phyloP scores from a whole-genome alignment of 2,888 invertebrate species.

The Brassicogethes aeneus region DNA sequence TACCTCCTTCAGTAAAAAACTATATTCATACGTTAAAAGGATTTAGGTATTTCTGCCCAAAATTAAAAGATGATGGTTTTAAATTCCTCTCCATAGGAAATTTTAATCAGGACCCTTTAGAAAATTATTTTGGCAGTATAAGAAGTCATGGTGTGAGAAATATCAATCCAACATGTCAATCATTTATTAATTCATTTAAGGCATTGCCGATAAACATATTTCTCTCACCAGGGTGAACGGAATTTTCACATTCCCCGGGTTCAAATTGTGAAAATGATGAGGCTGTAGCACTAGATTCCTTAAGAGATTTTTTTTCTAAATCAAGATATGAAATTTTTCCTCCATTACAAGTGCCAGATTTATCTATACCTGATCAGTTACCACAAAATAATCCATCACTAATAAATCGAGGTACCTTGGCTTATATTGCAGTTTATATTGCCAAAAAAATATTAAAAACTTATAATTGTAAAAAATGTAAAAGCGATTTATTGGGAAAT shows the following conservation, averaged over 20 bases:
- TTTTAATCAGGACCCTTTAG: slow-evolving; percentile 9
- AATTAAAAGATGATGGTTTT: slow-evolving; percentile 5
- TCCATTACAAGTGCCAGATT: too few species aligned
- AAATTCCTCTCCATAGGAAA: slow-evolving; percentile 2
- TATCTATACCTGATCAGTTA: too few species aligned
- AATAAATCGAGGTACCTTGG: too few species aligned
- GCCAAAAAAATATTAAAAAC: too few species aligned
- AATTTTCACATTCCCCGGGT: slow-evolving; percentile 8
- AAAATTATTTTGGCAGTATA: slow-evolving; percentile 6
- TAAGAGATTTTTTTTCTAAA: not conserved
- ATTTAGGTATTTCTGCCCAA: not conserved
- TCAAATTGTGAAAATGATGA: slow-evolving; percentile 13
- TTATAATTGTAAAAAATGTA: too few species aligned
- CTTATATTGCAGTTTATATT: too few species aligned
- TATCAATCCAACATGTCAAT: slow-evolving; percentile 7
- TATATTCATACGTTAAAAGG: not conserved
- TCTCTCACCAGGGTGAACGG: too few species aligned
- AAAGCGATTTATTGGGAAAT: too few species aligned
- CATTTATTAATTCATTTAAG: slow-evolving; percentile 11
- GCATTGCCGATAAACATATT: slow-evolving; percentile 13
- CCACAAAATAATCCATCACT: too few species aligned
- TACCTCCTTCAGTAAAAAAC: not conserved
- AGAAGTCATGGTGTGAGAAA: slow-evolving; percentile 13
- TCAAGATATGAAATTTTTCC: too few species aligned
- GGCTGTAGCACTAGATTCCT: slow-evolving; percentile 1